Evolutionary conservation across 2,797 vertebrate genomes (phyloP).

Genomic region (Phyllotis vaccarum): DNA sequence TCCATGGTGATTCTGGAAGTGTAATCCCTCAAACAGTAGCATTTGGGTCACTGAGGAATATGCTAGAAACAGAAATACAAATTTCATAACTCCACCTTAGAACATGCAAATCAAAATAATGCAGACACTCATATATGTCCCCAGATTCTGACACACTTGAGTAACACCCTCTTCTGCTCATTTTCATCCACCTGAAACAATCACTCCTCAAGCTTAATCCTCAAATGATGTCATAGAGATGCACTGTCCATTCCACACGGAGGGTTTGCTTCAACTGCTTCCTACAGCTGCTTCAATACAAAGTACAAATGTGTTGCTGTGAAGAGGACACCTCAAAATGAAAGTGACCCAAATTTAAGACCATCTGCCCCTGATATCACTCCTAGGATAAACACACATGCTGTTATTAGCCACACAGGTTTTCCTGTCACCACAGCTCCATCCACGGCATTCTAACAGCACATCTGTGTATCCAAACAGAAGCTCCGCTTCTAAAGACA

Average conservation of each 20-base stretch:
- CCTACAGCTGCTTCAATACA: slow-evolving; percentile 55
- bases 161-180: background rate
- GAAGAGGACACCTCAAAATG: slow-evolving; percentile 59
- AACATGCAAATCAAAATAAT: background rate
- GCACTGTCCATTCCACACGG: background rate
- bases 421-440: background rate
- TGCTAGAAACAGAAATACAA: background rate
- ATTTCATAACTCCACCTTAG: background rate
- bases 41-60: background rate
- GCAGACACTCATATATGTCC: background rate
- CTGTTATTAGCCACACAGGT: slow-evolving; percentile 47
- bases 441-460: slow-evolving; percentile 26
- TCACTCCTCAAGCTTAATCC: background rate
- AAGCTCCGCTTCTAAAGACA: slow-evolving; percentile 30
- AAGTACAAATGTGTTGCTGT: background rate
- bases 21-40: background rate
- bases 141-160: too few relatives aligned
- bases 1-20: background rate
- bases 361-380: slow-evolving; percentile 59
- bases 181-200: background rate
- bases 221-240: background rate
- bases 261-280: slow-evolving; percentile 6
- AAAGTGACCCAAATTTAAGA: slow-evolving; percentile 63
- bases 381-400: slow-evolving; percentile 32
- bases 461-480: slow-evolving; percentile 67